Evolutionary conservation across 2,797 vertebrate genomes (phyloP), one percentile per base, ranked within the genome.

Genomic region (Setipinna tenuifilis): DNA sequence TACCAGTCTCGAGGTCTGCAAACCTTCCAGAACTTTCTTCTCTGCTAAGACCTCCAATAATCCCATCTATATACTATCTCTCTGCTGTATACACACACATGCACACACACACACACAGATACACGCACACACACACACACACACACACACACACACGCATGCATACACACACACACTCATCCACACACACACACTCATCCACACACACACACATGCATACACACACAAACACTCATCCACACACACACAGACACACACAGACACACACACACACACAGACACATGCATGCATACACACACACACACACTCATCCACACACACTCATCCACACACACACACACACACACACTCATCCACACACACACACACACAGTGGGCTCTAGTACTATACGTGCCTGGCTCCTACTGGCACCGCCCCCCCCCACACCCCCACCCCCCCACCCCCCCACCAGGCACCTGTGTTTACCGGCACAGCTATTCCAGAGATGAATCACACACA

Each of bases 401-500:
- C 35, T 41, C 35, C 35, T 41, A 41, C 35, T 41, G 35, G 35
- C 35, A 41, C 35, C 35, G 35, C 2, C 35, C 35, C 35, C 35
- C 35, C 35, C 2, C 2, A 41, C 35, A n/a, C 2, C 35, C 35
- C 35, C 35, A 2, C 35, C 2, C 35, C 35, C 35, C 35, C 35
- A 2, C 35, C 35, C 35, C 35, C 35, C 2, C 2, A 41, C 35
- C 65, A 71, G 25, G 31, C 12, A 71, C 28, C 65, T 31, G 25
- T 71, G 65, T 71, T 71, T 71, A 71, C 28, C 28, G 12, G 28
- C 65, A 71, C 65, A 0, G 65, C 65, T 31, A 71, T 31, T 6
- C 65, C 14, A 83, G 25, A 88, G 82, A 87, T 57, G 16, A 21
- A 54, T 28, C 62, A 83, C 50, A 54, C 50, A 54, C 2, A 54